Conservation (phyloP, 2,797 vertebrate species). For the Leuciscus waleckii region DNA sequence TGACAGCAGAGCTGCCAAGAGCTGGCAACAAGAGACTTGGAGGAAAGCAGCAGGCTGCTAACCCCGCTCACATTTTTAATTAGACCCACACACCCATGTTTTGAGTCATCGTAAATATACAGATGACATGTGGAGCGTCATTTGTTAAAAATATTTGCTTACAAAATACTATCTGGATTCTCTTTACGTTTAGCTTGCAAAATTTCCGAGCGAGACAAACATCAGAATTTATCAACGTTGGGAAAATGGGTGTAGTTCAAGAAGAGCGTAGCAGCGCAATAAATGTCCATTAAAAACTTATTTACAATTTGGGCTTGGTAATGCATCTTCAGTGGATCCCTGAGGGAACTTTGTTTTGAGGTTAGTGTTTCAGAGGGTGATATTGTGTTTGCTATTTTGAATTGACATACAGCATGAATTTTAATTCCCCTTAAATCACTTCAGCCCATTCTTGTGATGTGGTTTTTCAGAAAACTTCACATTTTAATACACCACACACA, state of each 20-base stretch:
- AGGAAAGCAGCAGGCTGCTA: constrained; percentile 93
- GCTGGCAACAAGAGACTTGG: constrained; percentile 90
- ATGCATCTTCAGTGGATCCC: constrained; percentile 49
- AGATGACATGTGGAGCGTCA: constrained; percentile 90
- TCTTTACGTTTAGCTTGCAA: constrained; percentile 62
- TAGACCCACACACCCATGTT: constrained; percentile 99
- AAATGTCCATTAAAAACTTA: constrained; percentile 56
- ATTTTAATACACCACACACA: constrained; percentile 24
- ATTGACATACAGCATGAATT: constrained; percentile 15
- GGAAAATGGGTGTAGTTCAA: constrained; percentile 52
- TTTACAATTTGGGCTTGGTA: constrained; percentile 54
- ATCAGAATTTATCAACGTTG: constrained; percentile 50
- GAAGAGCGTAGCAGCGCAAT: constrained; percentile 40
- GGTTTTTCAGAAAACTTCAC: constrained; percentile 27
- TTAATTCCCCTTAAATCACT: constrained; percentile 34
- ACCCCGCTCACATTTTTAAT: constrained; percentile 99
- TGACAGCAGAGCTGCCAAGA: constrained; percentile 97
- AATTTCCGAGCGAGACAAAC: constrained; percentile 59
- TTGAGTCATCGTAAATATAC: constrained; percentile 98
- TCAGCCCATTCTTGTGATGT: constrained; percentile 12
- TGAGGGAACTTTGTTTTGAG: constrained; percentile 57
- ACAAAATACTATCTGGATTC: constrained; percentile 77
- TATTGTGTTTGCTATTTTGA: constrained; percentile 32
- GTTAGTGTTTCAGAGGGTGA: constrained; percentile 53
- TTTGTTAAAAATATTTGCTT: constrained; percentile 83